phyloP scores from a whole-genome alignment of 2,113 vertebrate genomes.

The Maccullochella peelii region DNA sequence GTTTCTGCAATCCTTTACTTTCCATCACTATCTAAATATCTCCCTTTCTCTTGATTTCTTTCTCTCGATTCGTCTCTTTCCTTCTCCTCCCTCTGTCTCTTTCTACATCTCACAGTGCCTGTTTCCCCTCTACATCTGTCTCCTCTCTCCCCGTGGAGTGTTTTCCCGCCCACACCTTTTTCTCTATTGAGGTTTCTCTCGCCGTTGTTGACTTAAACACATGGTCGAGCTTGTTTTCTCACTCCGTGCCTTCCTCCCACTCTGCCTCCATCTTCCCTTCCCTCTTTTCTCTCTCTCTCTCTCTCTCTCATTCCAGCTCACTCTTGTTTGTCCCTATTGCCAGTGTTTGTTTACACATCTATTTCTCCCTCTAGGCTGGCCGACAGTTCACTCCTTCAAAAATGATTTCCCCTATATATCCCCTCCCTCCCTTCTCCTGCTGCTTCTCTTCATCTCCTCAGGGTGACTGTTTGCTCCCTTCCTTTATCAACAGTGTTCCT shows the following conservation, averaged over 20 bases:
- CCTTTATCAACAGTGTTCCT: constrained; percentile 60
- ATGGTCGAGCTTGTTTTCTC: constrained; percentile 80
- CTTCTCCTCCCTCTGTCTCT: constrained; percentile 31
- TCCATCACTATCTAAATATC: constrained; percentile 33
- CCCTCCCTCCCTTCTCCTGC: constrained; percentile 40
- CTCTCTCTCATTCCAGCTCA: constrained; percentile 33
- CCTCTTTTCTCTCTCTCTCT: constrained; percentile 43
- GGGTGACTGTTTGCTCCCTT: constrained; percentile 57
- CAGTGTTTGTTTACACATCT: constrained; percentile 79
- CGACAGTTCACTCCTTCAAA: constrained; percentile 70
- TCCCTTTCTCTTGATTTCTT: constrained; percentile 38
- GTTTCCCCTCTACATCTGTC: constrained; percentile 69
- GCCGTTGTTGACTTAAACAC: constrained; percentile 80
- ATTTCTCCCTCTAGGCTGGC: constrained; percentile 66
- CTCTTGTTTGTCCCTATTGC: constrained; percentile 66
- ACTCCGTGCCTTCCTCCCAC: constrained; percentile 69
- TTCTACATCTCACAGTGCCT: constrained; percentile 50
- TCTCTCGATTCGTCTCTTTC: constrained; percentile 9
- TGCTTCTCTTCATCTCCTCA: constrained; percentile 57
- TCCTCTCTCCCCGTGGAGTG: constrained; percentile 69
- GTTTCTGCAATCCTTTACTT: constrained; percentile 7
- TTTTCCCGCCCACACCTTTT: constrained; percentile 78
- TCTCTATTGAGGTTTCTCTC: constrained; percentile 76
- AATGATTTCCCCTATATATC: constrained; percentile 69
- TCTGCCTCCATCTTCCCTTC: constrained; percentile 63